Base-by-base conservation (phyloP, 2,888 invertebrate genomes). In the Agrochola lota region DNA sequence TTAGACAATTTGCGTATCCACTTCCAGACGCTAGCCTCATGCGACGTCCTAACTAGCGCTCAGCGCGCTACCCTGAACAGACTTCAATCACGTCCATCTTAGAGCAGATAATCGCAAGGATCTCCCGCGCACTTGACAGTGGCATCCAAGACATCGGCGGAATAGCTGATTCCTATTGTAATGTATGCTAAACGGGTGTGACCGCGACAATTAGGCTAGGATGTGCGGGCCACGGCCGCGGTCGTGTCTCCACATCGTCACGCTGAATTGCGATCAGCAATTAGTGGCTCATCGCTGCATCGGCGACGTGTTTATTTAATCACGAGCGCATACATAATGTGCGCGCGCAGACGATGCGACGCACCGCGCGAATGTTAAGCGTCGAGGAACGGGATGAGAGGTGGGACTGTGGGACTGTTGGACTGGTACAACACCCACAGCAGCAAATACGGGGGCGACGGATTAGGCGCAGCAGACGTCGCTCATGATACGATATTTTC, bases 1-100 rank as follows among this genome's bases (percentile, higher is more conserved):
- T 96, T 93, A 95, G 93, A 91, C 95, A 94, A 96, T 96, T 96
- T 94, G 95, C 95, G 93, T 94, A 94, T 92, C 91, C 91, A 90
- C 86, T 91, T 82, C 89, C 89, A 90, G 72, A 88, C 88, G 87
- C 87, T 87, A 78, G 85, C 83, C 71, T 52, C 66, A 35, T 30
- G 49, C 80, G 57, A 78, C 74, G 80, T 17, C 72, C 62, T 81
- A 84, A 84, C 74, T 74, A 74, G 71, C 67, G 52, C 30, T 23
- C 30, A 4, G n/a, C 43, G 43, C 68, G 72, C 70, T 79, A 81
- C 69, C 71, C 80, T 67, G 85, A 90, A 84, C 71, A 46, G 74
- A 68, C 79, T 80, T 75, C 81, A 86, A 83, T 79, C 79, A 83
- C 78, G 30, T 72, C 49, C 49, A 77, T 62, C 75, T 77, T 84